These are phyloP conservation scores for Aphaenogaster ashmeadi DNA, from an alignment of 1,140 invertebrate species.

Conservation along the genomic window DNA sequence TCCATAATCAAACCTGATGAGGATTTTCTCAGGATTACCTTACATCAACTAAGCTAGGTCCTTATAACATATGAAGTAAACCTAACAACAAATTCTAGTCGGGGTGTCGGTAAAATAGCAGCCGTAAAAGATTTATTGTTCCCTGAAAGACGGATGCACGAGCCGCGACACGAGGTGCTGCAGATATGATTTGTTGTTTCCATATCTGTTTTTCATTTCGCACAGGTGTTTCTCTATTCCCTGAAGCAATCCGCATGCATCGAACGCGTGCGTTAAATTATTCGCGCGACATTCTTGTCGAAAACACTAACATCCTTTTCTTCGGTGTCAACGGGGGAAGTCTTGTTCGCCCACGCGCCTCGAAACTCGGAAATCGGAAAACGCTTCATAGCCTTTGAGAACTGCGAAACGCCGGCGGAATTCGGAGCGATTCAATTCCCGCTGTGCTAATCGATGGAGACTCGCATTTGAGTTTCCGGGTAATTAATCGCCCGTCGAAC, in stretches of 20 bases:
- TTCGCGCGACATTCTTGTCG: too few relatives aligned
- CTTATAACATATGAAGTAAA: too few relatives aligned
- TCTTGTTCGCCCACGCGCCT: neutral
- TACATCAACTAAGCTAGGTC: too few relatives aligned
- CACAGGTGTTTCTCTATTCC: neutral
- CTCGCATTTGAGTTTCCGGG: constrained; percentile 1
- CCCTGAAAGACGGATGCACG: neutral
- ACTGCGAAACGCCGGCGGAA: constrained; percentile 1
- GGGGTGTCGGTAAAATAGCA: neutral
- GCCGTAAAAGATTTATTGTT: neutral
- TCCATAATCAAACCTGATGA: too few relatives aligned
- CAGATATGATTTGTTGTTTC: neutral
- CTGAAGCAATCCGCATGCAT: neutral
- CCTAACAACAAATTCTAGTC: too few relatives aligned
- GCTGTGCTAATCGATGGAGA: neutral
- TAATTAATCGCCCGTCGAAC: constrained; percentile 43
- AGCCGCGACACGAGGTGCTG: neutral
- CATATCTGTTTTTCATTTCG: neutral
- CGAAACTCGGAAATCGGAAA: constrained; percentile 11
- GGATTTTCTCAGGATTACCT: too few relatives aligned
- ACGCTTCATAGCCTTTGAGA: neutral
- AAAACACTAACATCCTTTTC: neutral
- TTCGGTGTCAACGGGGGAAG: neutral
- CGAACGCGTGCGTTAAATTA: neutral
- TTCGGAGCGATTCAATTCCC: constrained; percentile 4